Conservation (phyloP, 23 tunicate genomes). For the Halocynthia roretzi region DNA sequence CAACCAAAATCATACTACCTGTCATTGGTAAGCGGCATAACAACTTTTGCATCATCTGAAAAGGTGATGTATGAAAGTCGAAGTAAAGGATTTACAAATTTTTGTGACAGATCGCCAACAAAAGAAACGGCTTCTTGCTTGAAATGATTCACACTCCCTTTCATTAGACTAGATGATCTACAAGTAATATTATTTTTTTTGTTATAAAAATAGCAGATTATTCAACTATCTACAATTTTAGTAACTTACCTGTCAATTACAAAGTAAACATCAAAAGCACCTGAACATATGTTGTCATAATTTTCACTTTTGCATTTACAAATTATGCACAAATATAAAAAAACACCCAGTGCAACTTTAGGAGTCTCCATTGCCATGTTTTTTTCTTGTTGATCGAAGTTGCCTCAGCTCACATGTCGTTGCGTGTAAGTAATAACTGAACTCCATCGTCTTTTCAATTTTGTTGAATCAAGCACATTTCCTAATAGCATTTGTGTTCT, state of each 20-base stretch:
- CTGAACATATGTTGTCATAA: conserved; percentile 28
- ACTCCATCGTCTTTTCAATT: no score
- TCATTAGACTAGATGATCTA: conserved; percentile 53
- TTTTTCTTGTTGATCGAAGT: no score
- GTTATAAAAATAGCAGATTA: no score
- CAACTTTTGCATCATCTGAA: conserved; percentile 27
- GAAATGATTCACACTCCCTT: conserved; percentile 45
- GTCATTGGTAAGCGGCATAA: conserved; percentile 57
- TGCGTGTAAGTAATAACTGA: no score
- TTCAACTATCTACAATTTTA: not conserved
- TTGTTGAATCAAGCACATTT: no score
- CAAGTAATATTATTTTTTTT: no score
- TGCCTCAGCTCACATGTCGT: no score
- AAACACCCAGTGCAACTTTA: no score
- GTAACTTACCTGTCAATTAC: conserved; percentile 57
- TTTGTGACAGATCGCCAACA: conserved; percentile 32
- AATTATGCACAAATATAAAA: no score
- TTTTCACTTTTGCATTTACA: no score
- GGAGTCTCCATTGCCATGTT: no score
- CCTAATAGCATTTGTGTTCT: no score
- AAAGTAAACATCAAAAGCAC: conserved; percentile 78
- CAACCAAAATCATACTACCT: conserved; percentile 23
- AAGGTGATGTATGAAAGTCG: conserved; percentile 69
- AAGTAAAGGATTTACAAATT: conserved; percentile 51
- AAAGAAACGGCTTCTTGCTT: conserved; percentile 63